Evolutionary conservation across 2,797 vertebrate genomes (phyloP).

Genomic region (Xyrichtys novacula): DNA sequence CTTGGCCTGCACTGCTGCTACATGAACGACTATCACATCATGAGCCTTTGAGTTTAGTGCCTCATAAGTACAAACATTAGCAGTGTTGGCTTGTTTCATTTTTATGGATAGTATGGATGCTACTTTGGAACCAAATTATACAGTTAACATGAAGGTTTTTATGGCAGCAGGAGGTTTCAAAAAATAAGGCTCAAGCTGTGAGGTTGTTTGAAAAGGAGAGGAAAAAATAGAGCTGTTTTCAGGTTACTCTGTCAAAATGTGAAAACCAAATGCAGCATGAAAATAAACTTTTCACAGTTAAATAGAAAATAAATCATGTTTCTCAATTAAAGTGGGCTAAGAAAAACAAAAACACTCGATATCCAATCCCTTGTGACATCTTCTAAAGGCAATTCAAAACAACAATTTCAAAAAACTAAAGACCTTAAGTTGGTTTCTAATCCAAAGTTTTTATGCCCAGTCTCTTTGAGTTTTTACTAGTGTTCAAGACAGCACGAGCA

Average conservation of each 20-base stretch:
- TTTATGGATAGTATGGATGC: neutral
- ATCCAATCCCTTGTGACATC: conserved; percentile 42
- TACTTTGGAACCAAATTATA: conserved; percentile 46
- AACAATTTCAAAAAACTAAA: conserved; percentile 43
- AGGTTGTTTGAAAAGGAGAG: conserved; percentile 19
- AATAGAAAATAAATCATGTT: conserved; percentile 48
- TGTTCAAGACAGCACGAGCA: conserved; percentile 74
- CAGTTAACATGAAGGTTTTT: conserved; percentile 21
- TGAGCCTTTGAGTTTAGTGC: neutral
- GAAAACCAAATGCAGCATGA: conserved; percentile 35
- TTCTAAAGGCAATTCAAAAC: conserved; percentile 36
- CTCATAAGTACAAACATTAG: conserved; percentile 16
- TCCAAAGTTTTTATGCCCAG: conserved; percentile 30
- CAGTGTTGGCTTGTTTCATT: conserved; percentile 10
- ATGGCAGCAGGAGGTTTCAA: conserved; percentile 27
- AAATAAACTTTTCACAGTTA: conserved; percentile 46
- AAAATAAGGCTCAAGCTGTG: conserved; percentile 40
- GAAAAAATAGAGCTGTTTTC: conserved; percentile 7
- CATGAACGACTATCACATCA: conserved; percentile 1
- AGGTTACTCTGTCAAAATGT: conserved; percentile 21
- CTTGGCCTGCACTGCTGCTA: neutral
- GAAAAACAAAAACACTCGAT: conserved; percentile 39
- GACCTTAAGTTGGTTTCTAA: conserved; percentile 45
- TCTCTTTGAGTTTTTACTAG: conserved; percentile 54
- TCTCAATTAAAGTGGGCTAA: conserved; percentile 31